Evolutionary conservation across 2,888 invertebrate species (phyloP).

Genomic region (Chloromyia formosa): DNA sequence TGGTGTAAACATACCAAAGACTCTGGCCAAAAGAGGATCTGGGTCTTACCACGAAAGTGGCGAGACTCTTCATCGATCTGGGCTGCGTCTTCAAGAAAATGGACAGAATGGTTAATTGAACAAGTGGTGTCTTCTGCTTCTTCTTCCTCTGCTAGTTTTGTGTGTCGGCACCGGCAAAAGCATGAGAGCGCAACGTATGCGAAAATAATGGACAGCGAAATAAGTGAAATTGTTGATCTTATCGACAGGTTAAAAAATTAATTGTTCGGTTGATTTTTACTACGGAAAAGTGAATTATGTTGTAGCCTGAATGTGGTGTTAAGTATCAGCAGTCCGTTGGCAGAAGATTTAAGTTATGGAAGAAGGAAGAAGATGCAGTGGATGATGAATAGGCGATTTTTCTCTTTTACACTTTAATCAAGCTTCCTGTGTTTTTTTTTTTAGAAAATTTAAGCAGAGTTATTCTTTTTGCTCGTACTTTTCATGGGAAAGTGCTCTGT

Average conservation of each 20-base stretch:
- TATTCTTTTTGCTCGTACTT: too few relatives aligned
- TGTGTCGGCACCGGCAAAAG: background rate
- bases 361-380: too few relatives aligned
- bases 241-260: slow-evolving; percentile 11
- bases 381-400: too few relatives aligned
- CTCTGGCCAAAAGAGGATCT: background rate
- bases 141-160: background rate
- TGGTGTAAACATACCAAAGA: background rate
- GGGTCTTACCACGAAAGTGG: too few relatives aligned
- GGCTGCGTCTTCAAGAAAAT: background rate
- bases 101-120: background rate
- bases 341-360: too few relatives aligned
- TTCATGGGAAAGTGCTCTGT: too few relatives aligned
- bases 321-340: too few relatives aligned
- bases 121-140: background rate
- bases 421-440: too few relatives aligned
- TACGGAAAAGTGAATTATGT: slow-evolving; percentile 24
- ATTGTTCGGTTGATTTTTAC: slow-evolving; percentile 14
- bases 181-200: background rate
- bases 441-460: too few relatives aligned
- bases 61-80: background rate
- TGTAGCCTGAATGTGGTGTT: background rate
- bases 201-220: background rate
- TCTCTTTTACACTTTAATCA: too few relatives aligned
- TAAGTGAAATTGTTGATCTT: slow-evolving; percentile 29